Conservation (phyloP, 2,113 vertebrate species). For the Triplophysa rosa region DNA sequence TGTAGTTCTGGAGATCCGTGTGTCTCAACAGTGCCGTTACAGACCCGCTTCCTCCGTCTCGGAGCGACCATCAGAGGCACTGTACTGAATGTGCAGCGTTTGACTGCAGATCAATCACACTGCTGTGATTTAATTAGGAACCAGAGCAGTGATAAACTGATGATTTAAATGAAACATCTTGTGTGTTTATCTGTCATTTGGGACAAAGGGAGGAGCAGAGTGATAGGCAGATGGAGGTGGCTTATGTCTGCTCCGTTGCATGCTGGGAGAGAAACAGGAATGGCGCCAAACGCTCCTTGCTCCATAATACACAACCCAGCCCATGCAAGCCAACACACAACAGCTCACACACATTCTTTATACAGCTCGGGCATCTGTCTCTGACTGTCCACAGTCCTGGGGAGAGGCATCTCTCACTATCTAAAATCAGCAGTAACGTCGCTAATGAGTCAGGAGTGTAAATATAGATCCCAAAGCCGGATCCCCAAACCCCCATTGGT, state of each 20-base stretch:
- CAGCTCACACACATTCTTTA: constrained; percentile 26
- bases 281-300: constrained; percentile 66
- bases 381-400: constrained; percentile 64
- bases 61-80: neutral
- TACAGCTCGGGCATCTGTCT: constrained; percentile 67
- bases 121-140: constrained; percentile 57
- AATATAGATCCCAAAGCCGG: constrained; percentile 65
- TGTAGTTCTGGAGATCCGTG: neutral
- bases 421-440: constrained; percentile 72
- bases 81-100: constrained; percentile 1
- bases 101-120: constrained; percentile 18
- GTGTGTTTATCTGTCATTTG: constrained; percentile 68
- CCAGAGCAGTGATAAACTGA: constrained; percentile 54
- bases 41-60: constrained; percentile 4
- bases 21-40: constrained; percentile 31
- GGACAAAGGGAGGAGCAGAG: constrained; percentile 72
- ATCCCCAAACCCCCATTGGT: constrained; percentile 64
- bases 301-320: constrained; percentile 22
- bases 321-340: constrained; percentile 27
- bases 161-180: constrained; percentile 68
- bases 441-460: constrained; percentile 67
- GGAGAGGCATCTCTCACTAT: constrained; percentile 66
- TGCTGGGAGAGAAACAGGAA: constrained; percentile 72
- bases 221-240: constrained; percentile 76
- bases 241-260: constrained; percentile 76